These are phyloP conservation scores for Asarcornis scutulata DNA, from an alignment of 2,113 vertebrate species.

Conservation along the genomic window DNA sequence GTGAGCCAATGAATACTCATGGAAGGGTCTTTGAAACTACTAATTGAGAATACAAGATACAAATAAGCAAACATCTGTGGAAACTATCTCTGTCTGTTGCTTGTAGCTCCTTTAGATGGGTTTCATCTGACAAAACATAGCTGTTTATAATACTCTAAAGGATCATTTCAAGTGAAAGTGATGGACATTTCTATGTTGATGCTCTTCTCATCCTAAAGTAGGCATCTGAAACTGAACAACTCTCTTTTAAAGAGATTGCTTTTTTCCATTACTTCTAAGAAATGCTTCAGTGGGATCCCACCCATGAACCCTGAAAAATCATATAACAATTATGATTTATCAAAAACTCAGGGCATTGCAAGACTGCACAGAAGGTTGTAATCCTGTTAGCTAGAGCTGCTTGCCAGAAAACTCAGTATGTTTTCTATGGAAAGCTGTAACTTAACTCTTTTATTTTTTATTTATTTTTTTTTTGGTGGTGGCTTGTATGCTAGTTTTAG, in stretches of 20 bases:
- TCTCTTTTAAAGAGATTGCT: neutral
- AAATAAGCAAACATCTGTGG: neutral
- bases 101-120: neutral
- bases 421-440: neutral
- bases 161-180: neutral
- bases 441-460: neutral
- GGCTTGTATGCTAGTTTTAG: neutral
- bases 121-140: neutral
- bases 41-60: neutral
- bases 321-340: neutral
- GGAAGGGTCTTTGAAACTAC: neutral
- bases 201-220: neutral
- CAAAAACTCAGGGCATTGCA: neutral
- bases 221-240: neutral
- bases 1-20: neutral
- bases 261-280: neutral
- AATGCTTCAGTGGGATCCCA: neutral
- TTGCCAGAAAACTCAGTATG: neutral
- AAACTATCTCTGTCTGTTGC: neutral
- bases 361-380: neutral
- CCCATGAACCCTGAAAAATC: neutral
- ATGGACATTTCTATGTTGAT: neutral
- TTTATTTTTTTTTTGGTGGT: neutral
- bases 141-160: neutral
- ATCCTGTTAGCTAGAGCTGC: neutral